Evolutionary conservation across 2,888 invertebrate genomes (phyloP), one percentile per base, ranked within the genome.

Genomic region (Pimpla rufipes): DNA sequence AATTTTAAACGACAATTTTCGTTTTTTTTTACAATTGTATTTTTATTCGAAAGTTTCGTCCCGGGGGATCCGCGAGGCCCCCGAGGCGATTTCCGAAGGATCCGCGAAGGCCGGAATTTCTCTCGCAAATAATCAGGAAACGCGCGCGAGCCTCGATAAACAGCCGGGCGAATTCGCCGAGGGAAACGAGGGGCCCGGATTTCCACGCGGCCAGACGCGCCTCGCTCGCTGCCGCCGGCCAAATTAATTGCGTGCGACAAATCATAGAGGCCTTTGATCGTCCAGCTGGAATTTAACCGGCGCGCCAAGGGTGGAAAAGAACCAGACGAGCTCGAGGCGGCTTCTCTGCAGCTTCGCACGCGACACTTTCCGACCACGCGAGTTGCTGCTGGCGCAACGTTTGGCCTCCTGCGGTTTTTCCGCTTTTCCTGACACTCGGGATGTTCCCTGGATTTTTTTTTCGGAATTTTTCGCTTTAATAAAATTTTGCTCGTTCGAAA

Each of bases 171-270:
- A 62, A 62, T n/a, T 70, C 16, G 59, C 59, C n/a, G 21, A 16
- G 62, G 8, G 62, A 18, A 18, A 62, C 37, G 29, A 67, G 18
- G 8, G 7, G 1, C 45, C 16, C 55, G 50, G 7, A 70, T 74
- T 74, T 66, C 55, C 35, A 40, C n/a, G 57, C 29, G 55, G 29
- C 45, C 62, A 59, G 45, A 73, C 45, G 71, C 29, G 57, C 37
- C 7, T 11, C 42, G 21, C 57, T 50, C 45, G 29, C 2, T 16
- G 21, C 40, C 37, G 29, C 4, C 55, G 75, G 50, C 75, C 79
- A 71, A 83, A 83, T 83, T 83, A 83, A 83, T 83, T 76, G 83
- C 83, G 75, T 83, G 79, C 83, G 83, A 83, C 79, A 83, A 83
- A 83, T 83, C 83, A 67, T 79, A 76, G 52, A 74, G 42, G 75